Evolutionary conservation across 2,113 vertebrate genomes (phyloP), one percentile per base, ranked within the genome.

Genomic region (Xenopus borealis): DNA sequence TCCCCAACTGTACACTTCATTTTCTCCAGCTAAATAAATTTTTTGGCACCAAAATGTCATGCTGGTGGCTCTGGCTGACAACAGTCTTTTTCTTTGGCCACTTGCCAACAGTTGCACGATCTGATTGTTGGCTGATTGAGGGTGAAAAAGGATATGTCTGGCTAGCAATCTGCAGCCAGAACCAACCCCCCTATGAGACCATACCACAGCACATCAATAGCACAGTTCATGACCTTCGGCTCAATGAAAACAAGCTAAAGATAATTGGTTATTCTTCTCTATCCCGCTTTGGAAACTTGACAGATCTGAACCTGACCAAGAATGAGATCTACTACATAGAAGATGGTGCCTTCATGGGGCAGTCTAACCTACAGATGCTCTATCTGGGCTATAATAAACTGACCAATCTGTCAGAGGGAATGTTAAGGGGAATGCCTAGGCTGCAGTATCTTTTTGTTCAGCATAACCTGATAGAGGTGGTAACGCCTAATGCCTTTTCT

Each of bases 141-240:
- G 97, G 97, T 1, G 96, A 99, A 84, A 98, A 98, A 85, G 96
- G 96, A 45, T 99, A 97, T 0, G 97, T 98, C 46, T 98, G 97
- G 97, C 87, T 98, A 86, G 97, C 97, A 77, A 98, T 98, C 87
- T 99, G 97, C 91, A 99, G 97, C 86, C 97, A 98, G 89, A 99
- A 99, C 90, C 97, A 99, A 86, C 97, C 97, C 3, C 97, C 97
- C 0, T 99, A 98, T 0, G 97, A 99, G 86, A 96, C 97, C 83
- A 96, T 99, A 68, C 97, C 97, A 12, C 96, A 97, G 87, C 97
- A 99, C 79, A 98, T 99, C 89, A 99, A 98, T 87, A 99, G 95
- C 91, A 99, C 97, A 0, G 97, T 99, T 82, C 95, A 98, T 0
- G 97, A 99, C 84, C 90, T 99, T 81, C 89, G 96, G 66, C 91